Conservation (phyloP, 2,797 vertebrate species). For the Lutjanus argentimaculatus region DNA sequence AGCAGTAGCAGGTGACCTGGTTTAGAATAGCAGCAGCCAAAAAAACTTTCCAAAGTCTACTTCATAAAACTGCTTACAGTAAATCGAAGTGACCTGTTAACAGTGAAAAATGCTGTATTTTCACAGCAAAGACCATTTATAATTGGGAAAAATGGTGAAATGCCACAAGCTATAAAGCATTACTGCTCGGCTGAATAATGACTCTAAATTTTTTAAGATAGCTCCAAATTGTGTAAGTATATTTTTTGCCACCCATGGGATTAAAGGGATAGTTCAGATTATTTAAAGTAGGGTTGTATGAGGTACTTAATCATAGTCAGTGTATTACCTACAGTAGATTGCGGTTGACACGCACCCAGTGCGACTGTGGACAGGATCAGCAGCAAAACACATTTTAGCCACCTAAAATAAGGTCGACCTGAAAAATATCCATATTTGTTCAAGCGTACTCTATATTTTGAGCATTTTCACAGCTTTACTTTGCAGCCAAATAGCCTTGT, state of each 20-base stretch:
- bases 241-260: neutral
- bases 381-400: too few species aligned
- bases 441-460: too few species aligned
- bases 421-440: too few species aligned
- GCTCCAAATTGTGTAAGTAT: neutral
- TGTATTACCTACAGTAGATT: too few species aligned
- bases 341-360: too few species aligned
- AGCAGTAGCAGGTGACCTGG: conserved; percentile 67
- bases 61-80: conserved; percentile 43
- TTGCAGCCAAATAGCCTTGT: too few species aligned
- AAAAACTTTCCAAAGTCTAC: conserved; percentile 45
- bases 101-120: conserved; percentile 15
- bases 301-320: too few species aligned
- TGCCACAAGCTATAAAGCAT: neutral
- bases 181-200: neutral
- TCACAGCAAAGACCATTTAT: conserved; percentile 7
- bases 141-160: conserved; percentile 6
- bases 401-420: neutral
- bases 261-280: neutral
- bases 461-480: too few species aligned
- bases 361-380: too few species aligned
- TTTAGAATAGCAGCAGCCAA: conserved; percentile 54
- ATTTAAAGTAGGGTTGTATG: too few species aligned
- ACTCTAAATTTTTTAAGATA: neutral
- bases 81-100: conserved; percentile 17